Evolutionary conservation across 2,888 invertebrate genomes (phyloP).

Genomic region (Iselma pallidipennis): DNA sequence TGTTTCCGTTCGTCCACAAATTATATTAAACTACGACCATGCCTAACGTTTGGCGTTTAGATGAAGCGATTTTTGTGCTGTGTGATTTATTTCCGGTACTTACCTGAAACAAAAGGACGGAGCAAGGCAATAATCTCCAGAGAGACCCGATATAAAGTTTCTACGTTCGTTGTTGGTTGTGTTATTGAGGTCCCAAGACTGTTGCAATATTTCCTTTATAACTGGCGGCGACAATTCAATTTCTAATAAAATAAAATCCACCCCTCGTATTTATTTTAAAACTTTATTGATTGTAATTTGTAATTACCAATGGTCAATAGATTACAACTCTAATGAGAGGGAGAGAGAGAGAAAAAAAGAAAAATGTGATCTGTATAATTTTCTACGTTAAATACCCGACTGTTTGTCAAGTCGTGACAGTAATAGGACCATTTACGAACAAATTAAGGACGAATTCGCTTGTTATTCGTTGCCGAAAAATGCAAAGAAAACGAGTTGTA

Average conservation of each 20-base stretch:
- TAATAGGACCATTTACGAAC: background rate
- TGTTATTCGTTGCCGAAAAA: slow-evolving; percentile 9
- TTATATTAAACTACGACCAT: background rate
- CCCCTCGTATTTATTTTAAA: too few relatives aligned
- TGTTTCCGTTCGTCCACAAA: background rate
- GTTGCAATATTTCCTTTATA: slow-evolving; percentile 40
- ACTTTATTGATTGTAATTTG: background rate
- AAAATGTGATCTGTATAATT: too few relatives aligned
- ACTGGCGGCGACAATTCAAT: slow-evolving; percentile 38
- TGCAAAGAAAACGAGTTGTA: slow-evolving; percentile 16
- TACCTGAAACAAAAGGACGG: background rate
- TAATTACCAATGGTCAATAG: background rate
- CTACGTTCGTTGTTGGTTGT: background rate
- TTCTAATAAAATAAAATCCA: slow-evolving; percentile 26
- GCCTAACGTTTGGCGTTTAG: background rate
- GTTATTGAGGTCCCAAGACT: slow-evolving; percentile 26
- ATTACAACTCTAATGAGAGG: background rate
- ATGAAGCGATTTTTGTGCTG: background rate
- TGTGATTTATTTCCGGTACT: background rate
- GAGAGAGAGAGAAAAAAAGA: background rate
- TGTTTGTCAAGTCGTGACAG: background rate
- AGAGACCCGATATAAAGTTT: background rate
- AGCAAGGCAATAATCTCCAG: background rate
- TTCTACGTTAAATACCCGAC: background rate
- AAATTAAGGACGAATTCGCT: background rate